These are phyloP conservation scores for Hydra vulgaris DNA, from an alignment of 30 jellyfish, hydroid and myxozoan species.

Conservation along the genomic window DNA sequence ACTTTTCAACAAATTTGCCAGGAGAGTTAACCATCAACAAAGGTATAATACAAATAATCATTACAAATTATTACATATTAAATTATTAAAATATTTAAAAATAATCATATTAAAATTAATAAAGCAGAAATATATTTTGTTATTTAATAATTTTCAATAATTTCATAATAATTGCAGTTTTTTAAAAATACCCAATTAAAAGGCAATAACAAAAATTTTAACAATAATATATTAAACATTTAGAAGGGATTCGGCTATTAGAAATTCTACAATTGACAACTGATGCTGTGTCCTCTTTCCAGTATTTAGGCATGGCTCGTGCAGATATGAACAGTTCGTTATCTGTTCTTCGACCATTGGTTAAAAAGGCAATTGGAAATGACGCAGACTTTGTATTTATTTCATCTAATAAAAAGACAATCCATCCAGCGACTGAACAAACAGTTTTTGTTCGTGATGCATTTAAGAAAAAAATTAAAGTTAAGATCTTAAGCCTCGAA, in stretches of 20 bases:
- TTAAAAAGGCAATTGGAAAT: background rate
- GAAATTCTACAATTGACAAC: background rate
- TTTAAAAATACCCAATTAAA: too few species aligned
- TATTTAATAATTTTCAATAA: too few species aligned
- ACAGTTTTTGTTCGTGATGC: background rate
- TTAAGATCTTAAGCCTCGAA: background rate
- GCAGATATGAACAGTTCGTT: background rate
- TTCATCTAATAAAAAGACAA: background rate
- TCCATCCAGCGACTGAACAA: background rate
- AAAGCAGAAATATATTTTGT: too few species aligned
- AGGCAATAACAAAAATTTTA: too few species aligned
- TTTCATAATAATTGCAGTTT: background rate
- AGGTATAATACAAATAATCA: background rate
- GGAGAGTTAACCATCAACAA: background rate
- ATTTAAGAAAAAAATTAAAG: background rate
- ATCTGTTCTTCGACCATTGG: background rate
- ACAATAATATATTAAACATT: too few species aligned
- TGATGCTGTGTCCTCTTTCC: background rate
- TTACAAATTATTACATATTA: too few species aligned
- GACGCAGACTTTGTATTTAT: background rate
- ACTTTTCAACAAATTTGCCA: background rate
- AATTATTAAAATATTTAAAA: too few species aligned
- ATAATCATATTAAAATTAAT: too few species aligned
- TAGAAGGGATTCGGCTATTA: background rate
- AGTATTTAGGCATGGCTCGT: background rate